Evolutionary conservation across 2,113 vertebrate species (phyloP), one percentile per base, ranked within the genome.

Genomic region (Argyrosomus japonicus): DNA sequence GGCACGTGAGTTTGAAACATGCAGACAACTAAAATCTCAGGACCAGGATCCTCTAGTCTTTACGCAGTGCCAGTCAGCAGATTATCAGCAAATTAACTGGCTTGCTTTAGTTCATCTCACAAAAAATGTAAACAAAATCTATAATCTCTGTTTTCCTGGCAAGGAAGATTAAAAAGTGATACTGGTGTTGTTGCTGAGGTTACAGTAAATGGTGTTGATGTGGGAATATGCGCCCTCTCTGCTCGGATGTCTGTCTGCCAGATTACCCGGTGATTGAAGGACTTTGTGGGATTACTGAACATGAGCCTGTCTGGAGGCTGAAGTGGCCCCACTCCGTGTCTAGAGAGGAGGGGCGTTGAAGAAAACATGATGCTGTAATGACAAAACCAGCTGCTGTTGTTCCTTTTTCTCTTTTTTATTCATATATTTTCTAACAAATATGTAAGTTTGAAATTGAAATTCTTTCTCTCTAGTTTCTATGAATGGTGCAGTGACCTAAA

Each of bases 211-310:
- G 15, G 32, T 50, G 62, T 58, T 77, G 51, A 40, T 70, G 82
- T 50, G 68, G 68, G 67, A 76, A 47, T 48, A 56, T 63, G 75
- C 2, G 8, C 68, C 68, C 45, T 76, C 57, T 63, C 64, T 57
- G 69, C 29, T 70, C 69, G 87, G 27, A 73, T 54, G 82, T 88
- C 89, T 85, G 83, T 9, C 51, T 79, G 79, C 48, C 83, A 91
- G 93, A 93, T 94, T 94, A 94, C 74, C 73, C 0, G 23, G 6
- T 85, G 84, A 79, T 75, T 83, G 86, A 43, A 89, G 84, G 89
- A 85, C 87, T 89, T 92, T 87, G 86, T 77, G 64, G 91, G 92
- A 93, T 94, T 94, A 94, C 60, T 56, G 68, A 27, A 69, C 74
- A 73, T 89, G 88, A 91, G 81, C 87, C 85, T 82, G 90, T 93